Conservation (phyloP, 2,113 vertebrate species). For the Corydoras sp. region DNA sequence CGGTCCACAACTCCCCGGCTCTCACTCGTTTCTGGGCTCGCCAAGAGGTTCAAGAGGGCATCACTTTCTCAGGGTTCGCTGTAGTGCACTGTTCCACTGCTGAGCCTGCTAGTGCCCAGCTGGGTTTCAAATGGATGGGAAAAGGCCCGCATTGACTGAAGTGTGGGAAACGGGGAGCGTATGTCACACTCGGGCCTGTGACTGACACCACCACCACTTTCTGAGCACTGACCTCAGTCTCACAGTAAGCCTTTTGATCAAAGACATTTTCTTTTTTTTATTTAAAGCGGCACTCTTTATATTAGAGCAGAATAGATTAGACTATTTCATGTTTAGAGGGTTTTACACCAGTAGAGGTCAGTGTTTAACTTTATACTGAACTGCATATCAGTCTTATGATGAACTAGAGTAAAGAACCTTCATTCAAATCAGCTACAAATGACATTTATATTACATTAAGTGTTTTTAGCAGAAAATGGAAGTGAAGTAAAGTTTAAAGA, state of each 20-base stretch:
- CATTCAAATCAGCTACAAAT: too few relatives aligned
- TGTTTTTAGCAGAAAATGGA: too few relatives aligned
- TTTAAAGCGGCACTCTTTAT: neutral
- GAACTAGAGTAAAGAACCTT: too few relatives aligned
- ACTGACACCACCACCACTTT: slow-evolving; percentile 15
- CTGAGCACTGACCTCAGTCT: slow-evolving; percentile 20
- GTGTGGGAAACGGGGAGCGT: slow-evolving; percentile 36
- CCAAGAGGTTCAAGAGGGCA: slow-evolving; percentile 39
- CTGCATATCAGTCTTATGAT: too few relatives aligned
- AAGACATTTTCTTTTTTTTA: neutral
- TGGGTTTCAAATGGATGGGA: slow-evolving; percentile 27
- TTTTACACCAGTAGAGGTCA: slow-evolving; percentile 35
- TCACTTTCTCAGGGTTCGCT: slow-evolving; percentile 44
- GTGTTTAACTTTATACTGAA: slow-evolving; percentile 12
- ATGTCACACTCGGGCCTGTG: slow-evolving; percentile 12
- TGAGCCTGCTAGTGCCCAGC: slow-evolving; percentile 32
- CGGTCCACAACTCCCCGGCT: neutral
- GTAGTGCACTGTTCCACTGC: slow-evolving; percentile 24
- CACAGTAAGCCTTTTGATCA: slow-evolving; percentile 6
- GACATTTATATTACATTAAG: too few relatives aligned
- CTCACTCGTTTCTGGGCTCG: slow-evolving; percentile 17
- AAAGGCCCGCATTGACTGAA: slow-evolving; percentile 33
- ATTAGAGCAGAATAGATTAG: neutral
- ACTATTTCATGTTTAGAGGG: neutral
- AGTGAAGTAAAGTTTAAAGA: too few relatives aligned